Conservation (phyloP, 1,140 invertebrate genomes). For the Liolophura sinensis region DNA sequence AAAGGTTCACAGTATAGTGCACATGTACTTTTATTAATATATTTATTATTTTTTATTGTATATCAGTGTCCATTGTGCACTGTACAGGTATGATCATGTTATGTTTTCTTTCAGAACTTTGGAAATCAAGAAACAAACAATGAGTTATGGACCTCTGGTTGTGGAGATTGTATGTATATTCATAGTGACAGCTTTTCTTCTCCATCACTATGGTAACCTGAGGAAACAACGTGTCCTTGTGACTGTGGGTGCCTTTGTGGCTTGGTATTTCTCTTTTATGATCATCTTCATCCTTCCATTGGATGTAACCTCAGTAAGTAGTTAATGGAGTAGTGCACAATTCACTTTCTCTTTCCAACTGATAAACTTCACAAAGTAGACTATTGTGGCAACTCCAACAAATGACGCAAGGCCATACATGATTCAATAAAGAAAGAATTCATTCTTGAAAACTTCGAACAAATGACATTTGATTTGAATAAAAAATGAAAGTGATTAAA, state of each 20-base stretch:
- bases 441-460: no score
- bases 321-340: not conserved
- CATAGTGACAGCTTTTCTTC: conserved; percentile 76
- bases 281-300: conserved; percentile 97
- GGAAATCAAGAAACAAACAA: conserved; percentile 62
- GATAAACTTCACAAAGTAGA: not conserved
- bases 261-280: conserved; percentile 98
- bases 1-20: no score
- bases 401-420: no score
- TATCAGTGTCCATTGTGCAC: no score
- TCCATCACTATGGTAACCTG: conserved; percentile 95
- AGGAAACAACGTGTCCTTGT: conserved; percentile 91
- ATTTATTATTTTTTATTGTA: no score
- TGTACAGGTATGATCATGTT: no score
- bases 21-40: no score
- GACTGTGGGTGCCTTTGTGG: conserved; percentile 88
- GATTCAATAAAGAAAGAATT: no score
- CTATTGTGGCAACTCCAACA: no score
- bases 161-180: conserved; percentile 82
- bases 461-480: no score
- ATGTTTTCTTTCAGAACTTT: no score
- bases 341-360: not conserved
- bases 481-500: no score
- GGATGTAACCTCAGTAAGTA: conserved; percentile 93
- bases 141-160: conserved; percentile 78